Evolutionary conservation across 2,113 vertebrate species (phyloP).

Genomic region (Microcebus jonahi): DNA sequence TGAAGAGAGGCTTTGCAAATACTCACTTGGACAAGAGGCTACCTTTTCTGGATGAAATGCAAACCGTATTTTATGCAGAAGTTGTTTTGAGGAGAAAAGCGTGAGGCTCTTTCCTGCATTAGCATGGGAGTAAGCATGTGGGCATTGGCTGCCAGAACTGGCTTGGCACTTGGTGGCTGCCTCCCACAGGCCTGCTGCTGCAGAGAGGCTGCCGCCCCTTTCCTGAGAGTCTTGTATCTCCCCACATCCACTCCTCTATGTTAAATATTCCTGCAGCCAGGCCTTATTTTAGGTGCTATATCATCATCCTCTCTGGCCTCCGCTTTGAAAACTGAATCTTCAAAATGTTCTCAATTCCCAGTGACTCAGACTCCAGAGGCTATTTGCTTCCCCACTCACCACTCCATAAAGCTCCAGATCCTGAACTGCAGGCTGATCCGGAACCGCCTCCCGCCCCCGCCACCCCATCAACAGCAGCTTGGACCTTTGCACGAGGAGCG

Average conservation of each 20-base stretch:
- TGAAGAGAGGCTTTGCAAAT: background rate
- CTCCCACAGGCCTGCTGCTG: background rate
- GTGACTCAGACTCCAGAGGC: background rate
- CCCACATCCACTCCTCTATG: background rate
- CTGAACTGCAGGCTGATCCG: no score
- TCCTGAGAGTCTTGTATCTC: background rate
- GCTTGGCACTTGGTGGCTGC: background rate
- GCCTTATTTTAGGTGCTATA: background rate
- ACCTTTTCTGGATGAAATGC: background rate
- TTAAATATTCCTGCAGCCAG: background rate
- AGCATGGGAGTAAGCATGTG: background rate
- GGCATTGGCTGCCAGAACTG: background rate
- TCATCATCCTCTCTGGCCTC: background rate
- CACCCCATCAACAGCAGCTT: background rate
- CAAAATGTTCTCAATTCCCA: background rate
- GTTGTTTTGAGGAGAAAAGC: background rate
- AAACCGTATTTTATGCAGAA: slow-evolving; percentile 18
- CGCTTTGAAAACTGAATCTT: background rate
- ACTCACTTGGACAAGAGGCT: rapidly evolving
- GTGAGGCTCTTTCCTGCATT: background rate
- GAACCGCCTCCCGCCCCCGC: background rate
- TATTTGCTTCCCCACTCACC: background rate
- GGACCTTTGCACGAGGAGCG: background rate
- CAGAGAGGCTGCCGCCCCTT: background rate
- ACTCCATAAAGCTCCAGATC: background rate